These are phyloP conservation scores for Yponomeuta plumbellus DNA, from an alignment of 2,888 invertebrate genomes.

Conservation along the genomic window DNA sequence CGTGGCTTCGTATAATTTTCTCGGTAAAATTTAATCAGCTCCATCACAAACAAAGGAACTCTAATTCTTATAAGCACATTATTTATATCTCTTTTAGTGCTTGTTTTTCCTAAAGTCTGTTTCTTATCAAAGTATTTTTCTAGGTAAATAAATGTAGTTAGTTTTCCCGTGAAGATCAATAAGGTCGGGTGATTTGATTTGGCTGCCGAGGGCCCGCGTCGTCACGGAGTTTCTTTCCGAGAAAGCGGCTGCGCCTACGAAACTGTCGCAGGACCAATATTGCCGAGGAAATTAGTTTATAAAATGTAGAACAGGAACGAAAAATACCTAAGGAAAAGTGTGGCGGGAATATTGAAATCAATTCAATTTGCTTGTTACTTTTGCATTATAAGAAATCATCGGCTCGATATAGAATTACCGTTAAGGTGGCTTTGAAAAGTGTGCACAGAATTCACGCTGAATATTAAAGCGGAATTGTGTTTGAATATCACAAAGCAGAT, in stretches of 20 bases:
- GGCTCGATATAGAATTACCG: constrained; percentile 19
- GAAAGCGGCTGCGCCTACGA: constrained; percentile 59
- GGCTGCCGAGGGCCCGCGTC: constrained; percentile 52
- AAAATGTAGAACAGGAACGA: constrained; percentile 73
- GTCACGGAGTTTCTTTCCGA: constrained; percentile 58
- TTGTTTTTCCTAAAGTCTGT: no score
- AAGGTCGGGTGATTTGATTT: constrained; percentile 74
- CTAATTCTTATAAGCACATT: no score
- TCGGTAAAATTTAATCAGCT: no score
- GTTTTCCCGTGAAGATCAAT: constrained; percentile 65
- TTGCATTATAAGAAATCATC: constrained; percentile 40
- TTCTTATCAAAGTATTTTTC: constrained; percentile 21
- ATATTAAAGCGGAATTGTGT: neutral
- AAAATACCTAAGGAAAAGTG: constrained; percentile 67
- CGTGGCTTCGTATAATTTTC: no score
- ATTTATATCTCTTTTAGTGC: no score
- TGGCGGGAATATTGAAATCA: constrained; percentile 62
- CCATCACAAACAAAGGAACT: no score
- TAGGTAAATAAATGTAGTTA: constrained; percentile 61
- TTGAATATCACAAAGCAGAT: neutral
- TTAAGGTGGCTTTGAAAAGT: neutral
- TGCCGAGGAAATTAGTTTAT: constrained; percentile 76
- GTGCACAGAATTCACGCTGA: neutral
- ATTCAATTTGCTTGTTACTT: constrained; percentile 56
- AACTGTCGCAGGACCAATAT: constrained; percentile 74